Conservation (phyloP, 2,888 invertebrate genomes). For the Agrotis puta region DNA sequence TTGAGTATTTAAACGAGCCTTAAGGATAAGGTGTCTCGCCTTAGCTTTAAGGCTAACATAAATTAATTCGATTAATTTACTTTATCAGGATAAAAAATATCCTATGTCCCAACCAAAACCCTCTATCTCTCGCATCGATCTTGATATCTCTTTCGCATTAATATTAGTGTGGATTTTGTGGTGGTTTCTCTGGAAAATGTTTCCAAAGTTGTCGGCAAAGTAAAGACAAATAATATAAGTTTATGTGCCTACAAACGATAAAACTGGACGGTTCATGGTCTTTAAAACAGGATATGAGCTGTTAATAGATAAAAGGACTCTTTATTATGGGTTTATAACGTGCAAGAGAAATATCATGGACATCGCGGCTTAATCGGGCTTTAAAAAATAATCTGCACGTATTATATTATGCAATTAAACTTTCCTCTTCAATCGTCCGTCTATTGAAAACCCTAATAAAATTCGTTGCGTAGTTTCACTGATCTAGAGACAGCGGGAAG, state of each 20-base stretch:
- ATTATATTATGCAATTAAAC: no score
- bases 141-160: no score
- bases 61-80: no score
- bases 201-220: neutral
- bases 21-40: neutral
- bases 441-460: no score
- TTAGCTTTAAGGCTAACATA: no score
- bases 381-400: neutral
- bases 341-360: neutral
- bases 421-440: no score
- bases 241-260: constrained; percentile 16
- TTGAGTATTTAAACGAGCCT: neutral
- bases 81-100: no score
- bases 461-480: no score
- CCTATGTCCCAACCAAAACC: no score
- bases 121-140: no score
- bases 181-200: neutral
- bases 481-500: no score
- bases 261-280: constrained; percentile 6
- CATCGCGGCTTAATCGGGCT: neutral
- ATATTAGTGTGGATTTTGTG: neutral
- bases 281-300: constrained; percentile 3
- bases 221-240: neutral
- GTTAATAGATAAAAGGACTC: constrained; percentile 2
- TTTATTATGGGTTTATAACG: neutral